Percentiles rank a stretch among this genome's conserved stretches.
phyloP scores from a whole-genome alignment of 92 coral and sea anemone species.

The Zoanthus solanderi region DNA sequence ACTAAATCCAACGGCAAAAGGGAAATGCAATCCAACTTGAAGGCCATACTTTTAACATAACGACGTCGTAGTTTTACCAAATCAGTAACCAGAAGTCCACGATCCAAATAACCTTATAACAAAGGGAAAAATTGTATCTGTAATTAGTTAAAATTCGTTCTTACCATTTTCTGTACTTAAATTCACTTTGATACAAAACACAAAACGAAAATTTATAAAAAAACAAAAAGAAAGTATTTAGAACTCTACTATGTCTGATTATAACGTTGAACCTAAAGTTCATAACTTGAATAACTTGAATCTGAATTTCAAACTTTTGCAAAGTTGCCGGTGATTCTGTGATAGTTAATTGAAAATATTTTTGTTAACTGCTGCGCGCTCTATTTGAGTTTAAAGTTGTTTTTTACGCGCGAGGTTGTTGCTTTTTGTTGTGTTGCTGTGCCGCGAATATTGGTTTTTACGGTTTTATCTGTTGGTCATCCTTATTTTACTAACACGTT shows the following conservation, averaged over 20 bases:
- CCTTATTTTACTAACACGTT: too few species aligned
- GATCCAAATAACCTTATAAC: constrained; percentile 70
- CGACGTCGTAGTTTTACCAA: constrained; percentile 64
- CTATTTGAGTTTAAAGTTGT: too few species aligned
- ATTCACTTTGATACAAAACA: background rate
- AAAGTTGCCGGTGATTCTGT: too few species aligned
- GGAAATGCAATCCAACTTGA: constrained; percentile 78
- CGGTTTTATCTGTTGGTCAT: too few species aligned
- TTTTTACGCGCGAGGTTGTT: too few species aligned
- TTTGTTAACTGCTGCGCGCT: too few species aligned
- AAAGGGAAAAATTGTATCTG: background rate
- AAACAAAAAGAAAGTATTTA: too few species aligned
- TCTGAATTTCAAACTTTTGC: background rate
- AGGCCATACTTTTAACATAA: constrained; percentile 58
- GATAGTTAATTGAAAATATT: too few species aligned
- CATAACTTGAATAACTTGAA: background rate
- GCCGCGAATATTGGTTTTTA: too few species aligned
- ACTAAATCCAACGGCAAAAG: constrained; percentile 76
- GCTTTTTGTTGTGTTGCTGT: too few species aligned
- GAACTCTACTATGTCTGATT: background rate
- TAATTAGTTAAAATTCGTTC: too few species aligned
- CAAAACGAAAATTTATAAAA: background rate
- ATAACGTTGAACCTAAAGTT: too few species aligned
- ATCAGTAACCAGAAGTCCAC: constrained; percentile 84
- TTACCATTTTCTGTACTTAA: background rate